Conservation (phyloP, 2,113 vertebrate genomes). For the Gavialis gangeticus region DNA sequence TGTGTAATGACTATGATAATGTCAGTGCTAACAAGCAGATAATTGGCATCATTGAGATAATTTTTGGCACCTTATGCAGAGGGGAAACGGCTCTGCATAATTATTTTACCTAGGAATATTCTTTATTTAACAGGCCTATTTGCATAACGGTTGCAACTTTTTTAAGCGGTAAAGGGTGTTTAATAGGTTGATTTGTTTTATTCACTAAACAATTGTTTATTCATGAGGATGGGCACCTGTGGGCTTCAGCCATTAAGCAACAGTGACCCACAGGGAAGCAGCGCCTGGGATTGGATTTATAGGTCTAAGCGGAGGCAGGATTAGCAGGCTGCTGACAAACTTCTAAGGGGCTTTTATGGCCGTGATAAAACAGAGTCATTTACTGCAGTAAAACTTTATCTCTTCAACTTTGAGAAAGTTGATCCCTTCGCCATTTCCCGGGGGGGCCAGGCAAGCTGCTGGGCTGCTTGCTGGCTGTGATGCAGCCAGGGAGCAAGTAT, state of each 20-base stretch:
- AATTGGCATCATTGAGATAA: slow-evolving; percentile 83
- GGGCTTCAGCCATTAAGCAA: slow-evolving; percentile 30
- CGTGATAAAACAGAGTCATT: not conserved
- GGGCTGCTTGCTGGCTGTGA: fast-evolving
- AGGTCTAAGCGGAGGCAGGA: not conserved
- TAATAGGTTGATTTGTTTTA: slow-evolving; percentile 63
- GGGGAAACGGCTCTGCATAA: slow-evolving; percentile 80
- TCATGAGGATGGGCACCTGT: slow-evolving; percentile 48
- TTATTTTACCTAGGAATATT: slow-evolving; percentile 83
- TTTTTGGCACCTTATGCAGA: slow-evolving; percentile 84
- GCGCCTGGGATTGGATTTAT: not conserved
- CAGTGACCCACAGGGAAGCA: slow-evolving; percentile 27
- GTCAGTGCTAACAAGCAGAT: slow-evolving; percentile 84
- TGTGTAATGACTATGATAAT: slow-evolving; percentile 82
- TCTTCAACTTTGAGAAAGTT: not conserved
- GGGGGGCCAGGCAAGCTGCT: not conserved
- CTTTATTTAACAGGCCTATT: slow-evolving; percentile 81
- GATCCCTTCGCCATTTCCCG: not conserved
- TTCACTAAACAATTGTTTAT: slow-evolving; percentile 47
- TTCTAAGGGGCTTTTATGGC: not conserved
- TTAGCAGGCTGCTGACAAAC: not conserved
- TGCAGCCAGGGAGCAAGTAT: fast-evolving
- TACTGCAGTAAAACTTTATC: slow-evolving; percentile 17
- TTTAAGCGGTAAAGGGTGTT: slow-evolving; percentile 41
- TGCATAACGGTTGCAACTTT: slow-evolving; percentile 79